A percentile compares a stretch with the other conserved stretches of the same genome.
Evolutionary conservation across 2,797 vertebrate species (phyloP).

Genomic region (Poeciliopsis presidionis): DNA sequence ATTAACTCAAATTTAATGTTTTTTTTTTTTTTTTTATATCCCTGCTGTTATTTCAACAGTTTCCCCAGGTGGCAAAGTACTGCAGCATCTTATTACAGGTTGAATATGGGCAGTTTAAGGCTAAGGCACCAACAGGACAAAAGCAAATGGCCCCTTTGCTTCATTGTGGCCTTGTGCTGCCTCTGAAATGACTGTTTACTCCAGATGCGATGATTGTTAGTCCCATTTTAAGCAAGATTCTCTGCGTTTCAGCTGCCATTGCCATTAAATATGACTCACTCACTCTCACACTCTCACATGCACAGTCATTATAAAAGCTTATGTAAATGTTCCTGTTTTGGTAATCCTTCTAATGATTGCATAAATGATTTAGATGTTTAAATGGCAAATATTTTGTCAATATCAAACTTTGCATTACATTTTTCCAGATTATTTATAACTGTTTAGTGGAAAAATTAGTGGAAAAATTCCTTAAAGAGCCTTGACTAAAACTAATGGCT

Average conservation of each 20-base stretch:
- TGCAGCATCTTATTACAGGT: neutral
- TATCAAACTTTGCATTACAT: neutral
- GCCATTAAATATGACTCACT: conserved; percentile 36
- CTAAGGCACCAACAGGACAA: conserved; percentile 7
- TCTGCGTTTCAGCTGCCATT: neutral
- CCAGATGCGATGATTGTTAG: conserved; percentile 16
- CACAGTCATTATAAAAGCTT: neutral
- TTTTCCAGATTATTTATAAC: conserved; percentile 3
- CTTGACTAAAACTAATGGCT: conserved; percentile 19
- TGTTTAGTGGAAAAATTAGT: conserved; percentile 23
- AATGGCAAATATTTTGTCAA: neutral
- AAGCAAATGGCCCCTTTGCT: neutral
- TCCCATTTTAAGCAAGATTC: conserved; percentile 11
- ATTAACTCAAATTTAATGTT: neutral
- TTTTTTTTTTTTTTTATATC: neutral
- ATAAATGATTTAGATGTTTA: neutral
- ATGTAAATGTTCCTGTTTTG: conserved; percentile 13
- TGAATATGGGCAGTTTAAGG: neutral
- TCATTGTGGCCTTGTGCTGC: neutral
- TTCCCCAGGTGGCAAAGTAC: neutral
- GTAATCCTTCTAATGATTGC: conserved; percentile 5
- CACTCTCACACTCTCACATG: conserved; percentile 3
- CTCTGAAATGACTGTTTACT: conserved; percentile 20
- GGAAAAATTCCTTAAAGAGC: conserved; percentile 7
- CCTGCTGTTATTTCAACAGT: neutral